Conservation (phyloP, 1,140 invertebrate genomes). For the Trialeurodes vaporariorum region DNA sequence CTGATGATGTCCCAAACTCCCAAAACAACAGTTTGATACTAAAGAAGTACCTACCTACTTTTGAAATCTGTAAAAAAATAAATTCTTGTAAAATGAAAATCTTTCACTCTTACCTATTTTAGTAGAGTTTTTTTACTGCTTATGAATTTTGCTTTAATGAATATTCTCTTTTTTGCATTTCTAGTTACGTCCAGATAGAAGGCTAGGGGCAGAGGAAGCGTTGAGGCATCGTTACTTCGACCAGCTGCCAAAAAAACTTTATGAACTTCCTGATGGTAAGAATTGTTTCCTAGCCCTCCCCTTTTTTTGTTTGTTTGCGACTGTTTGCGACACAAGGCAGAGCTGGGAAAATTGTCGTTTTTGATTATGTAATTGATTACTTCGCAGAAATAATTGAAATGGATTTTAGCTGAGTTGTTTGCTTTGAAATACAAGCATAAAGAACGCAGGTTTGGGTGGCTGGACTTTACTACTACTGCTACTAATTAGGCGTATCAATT, state of each 20-base stretch:
- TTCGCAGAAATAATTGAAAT: no score
- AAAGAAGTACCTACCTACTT: background rate
- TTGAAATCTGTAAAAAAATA: background rate
- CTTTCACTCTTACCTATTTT: background rate
- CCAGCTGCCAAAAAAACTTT: conserved; percentile 74
- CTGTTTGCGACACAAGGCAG: background rate
- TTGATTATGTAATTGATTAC: background rate
- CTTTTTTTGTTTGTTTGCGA: conserved; percentile 10
- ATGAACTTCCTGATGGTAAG: conserved; percentile 82
- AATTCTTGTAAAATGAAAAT: background rate
- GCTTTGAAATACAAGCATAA: no score
- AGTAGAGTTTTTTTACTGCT: background rate
- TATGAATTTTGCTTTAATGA: background rate
- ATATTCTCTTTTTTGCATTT: conserved; percentile 22
- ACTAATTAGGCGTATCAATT: no score
- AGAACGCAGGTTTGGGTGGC: no score
- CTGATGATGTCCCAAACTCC: background rate
- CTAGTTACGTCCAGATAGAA: conserved; percentile 72
- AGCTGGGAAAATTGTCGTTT: no score
- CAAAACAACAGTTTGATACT: background rate
- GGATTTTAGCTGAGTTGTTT: no score
- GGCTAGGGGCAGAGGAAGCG: conserved; percentile 78
- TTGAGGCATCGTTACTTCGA: conserved; percentile 83
- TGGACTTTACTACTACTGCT: no score
- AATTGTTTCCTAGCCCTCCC: conserved; percentile 16